Evolutionary conservation across 1,140 invertebrate species (phyloP).

Genomic region (Ganaspis sp.): DNA sequence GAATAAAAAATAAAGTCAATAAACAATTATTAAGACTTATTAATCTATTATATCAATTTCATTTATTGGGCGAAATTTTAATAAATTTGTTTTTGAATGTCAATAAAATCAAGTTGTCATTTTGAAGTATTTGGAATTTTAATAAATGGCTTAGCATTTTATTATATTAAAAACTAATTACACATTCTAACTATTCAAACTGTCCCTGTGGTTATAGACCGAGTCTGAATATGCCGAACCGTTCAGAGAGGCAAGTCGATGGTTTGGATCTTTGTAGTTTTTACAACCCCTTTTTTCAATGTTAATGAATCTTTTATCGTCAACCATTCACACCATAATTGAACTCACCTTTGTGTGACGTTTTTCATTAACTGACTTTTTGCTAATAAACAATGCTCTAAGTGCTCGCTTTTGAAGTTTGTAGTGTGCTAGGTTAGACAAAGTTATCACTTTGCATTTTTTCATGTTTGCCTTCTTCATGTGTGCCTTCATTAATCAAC

Average conservation of each 20-base stretch:
- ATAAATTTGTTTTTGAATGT: too few species aligned
- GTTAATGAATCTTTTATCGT: constrained; percentile 58
- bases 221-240: constrained; percentile 78
- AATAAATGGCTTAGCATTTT: constrained; percentile 36
- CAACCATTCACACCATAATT: constrained; percentile 61
- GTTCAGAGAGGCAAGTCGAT: constrained; percentile 78
- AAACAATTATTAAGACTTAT: too few species aligned
- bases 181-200: constrained; percentile 71
- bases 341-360: constrained; percentile 65
- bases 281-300: constrained; percentile 54
- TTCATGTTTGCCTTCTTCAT: constrained; percentile 46
- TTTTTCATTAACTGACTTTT: constrained; percentile 71
- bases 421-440: constrained; percentile 69
- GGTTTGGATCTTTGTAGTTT: constrained; percentile 76
- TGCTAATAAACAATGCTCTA: constrained; percentile 69
- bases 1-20: too few species aligned
- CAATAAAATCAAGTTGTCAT: background rate
- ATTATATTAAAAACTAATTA: constrained; percentile 39
- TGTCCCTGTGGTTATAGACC: constrained; percentile 76
- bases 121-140: constrained; percentile 39
- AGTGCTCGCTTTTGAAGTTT: constrained; percentile 72
- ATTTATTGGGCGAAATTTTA: too few species aligned
- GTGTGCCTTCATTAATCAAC: constrained; percentile 33
- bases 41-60: too few species aligned
- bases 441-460: constrained; percentile 55